phyloP scores from a whole-genome alignment of 2,113 vertebrate genomes.

The Marmota flaviventris region DNA sequence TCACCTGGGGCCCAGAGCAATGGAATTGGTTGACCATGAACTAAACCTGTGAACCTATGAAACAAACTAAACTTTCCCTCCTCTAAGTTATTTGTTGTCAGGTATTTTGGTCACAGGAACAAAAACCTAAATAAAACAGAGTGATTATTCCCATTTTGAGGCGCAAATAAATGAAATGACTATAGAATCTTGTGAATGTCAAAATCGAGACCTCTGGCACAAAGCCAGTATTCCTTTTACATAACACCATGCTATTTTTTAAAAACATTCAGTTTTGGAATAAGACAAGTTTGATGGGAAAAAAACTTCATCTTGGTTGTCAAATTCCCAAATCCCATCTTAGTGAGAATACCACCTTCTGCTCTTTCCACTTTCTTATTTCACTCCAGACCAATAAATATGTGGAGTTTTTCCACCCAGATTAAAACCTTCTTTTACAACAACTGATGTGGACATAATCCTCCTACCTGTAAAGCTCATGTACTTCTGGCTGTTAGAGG shows the following conservation, averaged over 20 bases:
- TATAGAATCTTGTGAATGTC: neutral
- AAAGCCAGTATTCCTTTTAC: slow-evolving; percentile 7
- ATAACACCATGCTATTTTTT: neutral
- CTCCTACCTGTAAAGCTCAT: slow-evolving; percentile 97
- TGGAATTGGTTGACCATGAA: too few relatives aligned
- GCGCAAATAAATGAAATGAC: slow-evolving; percentile 23
- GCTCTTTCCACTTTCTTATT: slow-evolving; percentile 4
- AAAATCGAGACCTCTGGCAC: slow-evolving; percentile 42
- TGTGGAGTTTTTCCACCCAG: neutral
- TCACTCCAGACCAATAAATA: neutral
- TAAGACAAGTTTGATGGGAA: slow-evolving; percentile 4
- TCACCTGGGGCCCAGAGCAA: too few relatives aligned
- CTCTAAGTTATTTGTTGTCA: too few relatives aligned
- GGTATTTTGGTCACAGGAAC: too few relatives aligned
- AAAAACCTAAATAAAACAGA: neutral
- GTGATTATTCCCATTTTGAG: slow-evolving; percentile 29
- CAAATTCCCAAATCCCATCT: slow-evolving; percentile 36
- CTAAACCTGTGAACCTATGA: too few relatives aligned
- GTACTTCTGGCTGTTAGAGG: slow-evolving; percentile 97
- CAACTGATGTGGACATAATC: neutral
- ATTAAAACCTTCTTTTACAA: neutral
- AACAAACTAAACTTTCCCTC: too few relatives aligned
- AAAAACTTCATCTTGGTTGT: slow-evolving; percentile 20
- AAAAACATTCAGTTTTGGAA: slow-evolving; percentile 33
- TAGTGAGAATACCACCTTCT: neutral